Base-by-base conservation (phyloP, 37 sponge, comb jelly and placozoan genomes). In the Spongilla lacustris region DNA sequence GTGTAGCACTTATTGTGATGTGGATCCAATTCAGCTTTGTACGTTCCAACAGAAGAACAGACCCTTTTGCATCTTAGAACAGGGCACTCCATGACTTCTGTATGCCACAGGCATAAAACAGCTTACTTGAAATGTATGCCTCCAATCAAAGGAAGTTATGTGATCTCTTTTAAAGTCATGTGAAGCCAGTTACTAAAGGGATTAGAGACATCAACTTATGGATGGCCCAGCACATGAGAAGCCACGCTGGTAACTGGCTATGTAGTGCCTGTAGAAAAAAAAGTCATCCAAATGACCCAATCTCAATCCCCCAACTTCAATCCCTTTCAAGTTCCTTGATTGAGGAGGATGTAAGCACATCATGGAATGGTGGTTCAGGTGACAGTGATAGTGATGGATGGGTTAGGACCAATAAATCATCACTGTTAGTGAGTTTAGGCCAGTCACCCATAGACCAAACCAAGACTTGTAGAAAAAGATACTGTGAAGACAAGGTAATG, bases 21-120 rank as follows among this genome's bases (percentile, higher is more conserved):
- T 58, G 58, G 58, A 58, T 58, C 58, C 58, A 58, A 58, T 58
- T 58, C 58, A 58, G 58, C 58, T 58, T 58, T 58, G 58, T 58
- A 58, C 58, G 21, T 58, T 58, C 58, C 58, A 58, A 58, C 58
- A 58, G 58, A 58, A 58, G 58, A 58, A 58, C 58, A 17, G 58
- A 58, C 58, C 58, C 14, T 58, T 58, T 58, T 58, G 21, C 58
- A 58, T 58, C 58, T 58, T 58, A 58, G 58, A 58, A 58, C 58
- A 58, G 58, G 58, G 58, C 58, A 58, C 58, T 58, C 58, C 21
- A 17, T 58, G 58, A 58, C 58, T 58, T 58, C 58, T 58, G 58
- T 58, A 58, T 58, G 58, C 58, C 58, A 58, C 58, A 14, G 58
- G 58, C 58, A 58, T 58, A 58, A 58, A 58, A 58, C 58, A 58